Evolutionary conservation across 2,797 vertebrate species (phyloP).

Genomic region (Danio jaintianensis): DNA sequence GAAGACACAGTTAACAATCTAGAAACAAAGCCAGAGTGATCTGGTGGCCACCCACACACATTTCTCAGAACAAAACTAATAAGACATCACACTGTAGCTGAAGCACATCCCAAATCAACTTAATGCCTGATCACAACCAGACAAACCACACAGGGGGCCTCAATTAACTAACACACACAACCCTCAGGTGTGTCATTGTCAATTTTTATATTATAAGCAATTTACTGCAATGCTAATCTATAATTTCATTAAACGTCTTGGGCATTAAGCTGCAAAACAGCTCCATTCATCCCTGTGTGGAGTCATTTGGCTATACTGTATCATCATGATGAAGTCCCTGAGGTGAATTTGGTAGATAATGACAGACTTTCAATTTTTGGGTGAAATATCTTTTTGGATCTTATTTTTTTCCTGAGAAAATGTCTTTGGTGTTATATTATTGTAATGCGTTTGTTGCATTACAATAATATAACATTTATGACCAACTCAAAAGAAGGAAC

Average conservation of each 20-base stretch:
- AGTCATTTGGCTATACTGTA: not conserved
- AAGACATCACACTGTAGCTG: not conserved
- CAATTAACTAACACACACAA: not conserved
- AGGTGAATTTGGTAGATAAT: too few relatives aligned
- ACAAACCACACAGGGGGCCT: not conserved
- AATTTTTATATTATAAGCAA: not conserved
- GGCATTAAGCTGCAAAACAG: too few relatives aligned
- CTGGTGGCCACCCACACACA: not conserved
- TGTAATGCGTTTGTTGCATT: too few relatives aligned
- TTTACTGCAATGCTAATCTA: not conserved
- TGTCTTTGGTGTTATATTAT: too few relatives aligned
- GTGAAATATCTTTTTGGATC: too few relatives aligned
- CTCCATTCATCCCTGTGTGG: not conserved
- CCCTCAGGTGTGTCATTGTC: not conserved
- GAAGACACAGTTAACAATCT: slow-evolving; percentile 20
- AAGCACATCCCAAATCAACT: not conserved
- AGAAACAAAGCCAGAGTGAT: not conserved
- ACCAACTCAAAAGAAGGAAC: too few relatives aligned
- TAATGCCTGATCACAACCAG: not conserved
- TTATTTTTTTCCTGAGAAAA: too few relatives aligned
- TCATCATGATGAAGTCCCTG: not conserved
- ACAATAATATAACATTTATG: too few relatives aligned
- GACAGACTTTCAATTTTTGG: too few relatives aligned
- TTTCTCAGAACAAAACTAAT: not conserved
- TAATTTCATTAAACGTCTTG: not conserved